Evolutionary conservation across 1,140 invertebrate species (phyloP).

Genomic region (Dermatophagoides farinae): DNA sequence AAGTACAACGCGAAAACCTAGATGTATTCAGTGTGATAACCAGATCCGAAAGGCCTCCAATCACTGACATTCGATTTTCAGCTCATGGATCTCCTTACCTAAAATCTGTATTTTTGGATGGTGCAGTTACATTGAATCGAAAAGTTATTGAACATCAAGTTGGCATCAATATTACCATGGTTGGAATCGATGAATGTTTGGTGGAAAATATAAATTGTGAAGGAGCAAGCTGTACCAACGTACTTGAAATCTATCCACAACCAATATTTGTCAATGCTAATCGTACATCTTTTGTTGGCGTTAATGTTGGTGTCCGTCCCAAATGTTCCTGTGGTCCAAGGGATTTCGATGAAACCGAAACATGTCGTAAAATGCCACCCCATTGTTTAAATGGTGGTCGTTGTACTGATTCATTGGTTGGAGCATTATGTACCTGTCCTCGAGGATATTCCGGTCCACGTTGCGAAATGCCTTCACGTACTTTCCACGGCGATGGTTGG

Average conservation of each 20-base stretch:
- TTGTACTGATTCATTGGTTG: conserved; percentile 25
- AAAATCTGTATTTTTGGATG: conserved; percentile 77
- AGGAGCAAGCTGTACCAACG: conserved; percentile 71
- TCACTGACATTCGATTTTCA: conserved; percentile 79
- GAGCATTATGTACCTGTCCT: conserved; percentile 56
- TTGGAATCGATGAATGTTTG: conserved; percentile 88
- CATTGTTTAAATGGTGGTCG: conserved; percentile 86
- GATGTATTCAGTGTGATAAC: conserved; percentile 86
- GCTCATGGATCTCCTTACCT: conserved; percentile 90
- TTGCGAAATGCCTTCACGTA: conserved; percentile 83
- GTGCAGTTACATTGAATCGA: conserved; percentile 74
- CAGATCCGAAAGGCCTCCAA: conserved; percentile 56
- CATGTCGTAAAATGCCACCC: conserved; percentile 50
- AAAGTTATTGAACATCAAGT: conserved; percentile 79
- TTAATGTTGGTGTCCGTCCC: conserved; percentile 52
- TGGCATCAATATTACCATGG: conserved; percentile 88
- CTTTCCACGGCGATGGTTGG: conserved; percentile 76
- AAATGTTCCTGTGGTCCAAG: conserved; percentile 62
- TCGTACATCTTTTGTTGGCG: conserved; percentile 77
- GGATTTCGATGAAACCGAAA: conserved; percentile 69
- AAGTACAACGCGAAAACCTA: conserved; percentile 64
- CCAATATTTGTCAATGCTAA: conserved; percentile 93
- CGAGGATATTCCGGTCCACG: conserved; percentile 74
- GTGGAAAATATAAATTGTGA: conserved; percentile 82
- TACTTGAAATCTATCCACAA: conserved; percentile 59